phyloP scores from a whole-genome alignment of 2,113 vertebrate genomes.

The Salvator merianae region DNA sequence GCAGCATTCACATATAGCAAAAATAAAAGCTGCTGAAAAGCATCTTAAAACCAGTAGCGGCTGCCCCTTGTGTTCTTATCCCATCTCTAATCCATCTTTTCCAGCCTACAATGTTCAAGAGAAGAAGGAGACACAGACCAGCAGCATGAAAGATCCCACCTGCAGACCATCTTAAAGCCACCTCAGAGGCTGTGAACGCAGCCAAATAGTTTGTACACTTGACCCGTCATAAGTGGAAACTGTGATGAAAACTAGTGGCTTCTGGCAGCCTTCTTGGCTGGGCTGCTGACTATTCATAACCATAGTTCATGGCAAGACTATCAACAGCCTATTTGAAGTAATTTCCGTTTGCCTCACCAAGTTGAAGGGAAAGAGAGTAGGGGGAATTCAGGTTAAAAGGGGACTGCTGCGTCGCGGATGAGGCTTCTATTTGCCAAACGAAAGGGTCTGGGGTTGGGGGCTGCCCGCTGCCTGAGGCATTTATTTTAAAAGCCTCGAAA shows the following conservation, averaged over 20 bases:
- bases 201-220: no score
- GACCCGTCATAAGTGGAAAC: slow-evolving; percentile 32
- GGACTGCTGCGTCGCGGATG: neutral
- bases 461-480: neutral
- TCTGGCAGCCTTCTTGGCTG: slow-evolving; percentile 53
- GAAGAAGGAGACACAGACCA: no score
- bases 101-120: no score
- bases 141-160: no score
- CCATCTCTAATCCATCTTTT: no score
- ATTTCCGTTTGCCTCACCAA: neutral
- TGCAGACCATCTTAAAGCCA: no score
- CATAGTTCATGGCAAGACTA: slow-evolving; percentile 37
- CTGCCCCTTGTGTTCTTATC: no score
- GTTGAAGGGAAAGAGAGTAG: neutral
- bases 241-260: slow-evolving; percentile 40
- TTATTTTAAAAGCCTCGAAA: neutral
- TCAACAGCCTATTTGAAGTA: neutral
- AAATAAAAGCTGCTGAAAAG: neutral
- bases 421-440: neutral
- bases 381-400: neutral
- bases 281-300: slow-evolving; percentile 53
- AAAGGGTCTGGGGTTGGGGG: no score
- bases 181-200: no score
- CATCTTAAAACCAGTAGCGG: neutral
- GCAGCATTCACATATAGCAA: no score